phyloP scores from a whole-genome alignment of 1,140 invertebrate genomes.

The Euura saliciscinereae region DNA sequence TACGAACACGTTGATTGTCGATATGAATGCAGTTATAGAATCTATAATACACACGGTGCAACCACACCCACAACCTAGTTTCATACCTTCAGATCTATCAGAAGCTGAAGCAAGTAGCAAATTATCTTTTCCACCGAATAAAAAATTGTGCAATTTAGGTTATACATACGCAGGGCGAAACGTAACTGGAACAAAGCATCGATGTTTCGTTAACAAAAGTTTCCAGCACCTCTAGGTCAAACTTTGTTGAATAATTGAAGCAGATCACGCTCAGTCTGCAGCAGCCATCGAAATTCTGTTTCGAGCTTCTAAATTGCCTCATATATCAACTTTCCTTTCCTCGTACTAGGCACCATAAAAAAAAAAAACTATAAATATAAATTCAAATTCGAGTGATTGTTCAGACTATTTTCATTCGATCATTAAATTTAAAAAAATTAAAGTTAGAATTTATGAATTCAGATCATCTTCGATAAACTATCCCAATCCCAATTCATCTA shows the following conservation, averaged over 20 bases:
- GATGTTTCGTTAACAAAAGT: background rate
- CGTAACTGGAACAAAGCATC: background rate
- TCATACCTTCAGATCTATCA: too few species aligned
- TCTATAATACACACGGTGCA: background rate
- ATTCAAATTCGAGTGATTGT: background rate
- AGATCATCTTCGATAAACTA: too few species aligned
- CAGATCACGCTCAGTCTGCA: background rate
- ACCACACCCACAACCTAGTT: background rate
- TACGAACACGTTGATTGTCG: background rate
- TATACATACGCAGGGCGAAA: background rate
- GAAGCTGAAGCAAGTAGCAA: too few species aligned
- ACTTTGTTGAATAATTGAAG: conserved; percentile 5
- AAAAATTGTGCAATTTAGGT: background rate
- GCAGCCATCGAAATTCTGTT: background rate
- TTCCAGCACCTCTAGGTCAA: background rate
- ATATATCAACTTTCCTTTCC: background rate
- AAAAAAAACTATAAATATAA: background rate
- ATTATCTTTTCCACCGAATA: too few species aligned
- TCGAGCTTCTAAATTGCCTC: background rate
- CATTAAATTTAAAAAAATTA: background rate
- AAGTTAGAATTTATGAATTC: too few species aligned
- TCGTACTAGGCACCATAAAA: background rate
- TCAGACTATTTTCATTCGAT: background rate
- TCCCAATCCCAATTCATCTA: too few species aligned
- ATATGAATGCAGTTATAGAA: background rate